Conservation (phyloP, 2,797 vertebrate species). For the Muscicapa striata region DNA sequence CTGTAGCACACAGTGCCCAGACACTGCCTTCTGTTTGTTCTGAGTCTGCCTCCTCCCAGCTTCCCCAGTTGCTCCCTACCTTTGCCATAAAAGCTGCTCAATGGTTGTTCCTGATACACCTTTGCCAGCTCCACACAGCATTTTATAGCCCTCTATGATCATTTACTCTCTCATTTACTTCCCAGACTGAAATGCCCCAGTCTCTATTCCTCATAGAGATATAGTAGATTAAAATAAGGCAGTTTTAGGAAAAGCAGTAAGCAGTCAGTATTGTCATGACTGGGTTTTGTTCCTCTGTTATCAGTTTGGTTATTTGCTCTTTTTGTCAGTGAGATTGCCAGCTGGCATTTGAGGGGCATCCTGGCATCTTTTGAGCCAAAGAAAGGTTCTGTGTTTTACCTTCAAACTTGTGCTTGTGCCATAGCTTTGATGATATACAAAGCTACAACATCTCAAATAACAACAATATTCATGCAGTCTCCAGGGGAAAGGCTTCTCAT, state of each 20-base stretch:
- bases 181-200: neutral
- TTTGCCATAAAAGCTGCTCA: neutral
- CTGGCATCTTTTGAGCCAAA: neutral
- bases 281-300: neutral
- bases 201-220: neutral
- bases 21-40: constrained; percentile 5
- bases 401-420: neutral
- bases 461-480: neutral
- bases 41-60: neutral
- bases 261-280: neutral
- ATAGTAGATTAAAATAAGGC: neutral
- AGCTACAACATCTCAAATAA: neutral
- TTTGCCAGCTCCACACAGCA: neutral
- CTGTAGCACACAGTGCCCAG: neutral
- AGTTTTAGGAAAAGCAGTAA: neutral
- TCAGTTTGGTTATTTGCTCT: neutral
- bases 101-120: neutral
- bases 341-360: neutral
- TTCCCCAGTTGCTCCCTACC: neutral
- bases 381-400: neutral
- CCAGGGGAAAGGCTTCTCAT: neutral
- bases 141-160: neutral
- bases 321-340: neutral
- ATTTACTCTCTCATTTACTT: neutral
- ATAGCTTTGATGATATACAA: neutral